These are phyloP conservation scores for Dipodomys stephensi DNA, from an alignment of 2,113 vertebrate genomes.

Conservation along the genomic window DNA sequence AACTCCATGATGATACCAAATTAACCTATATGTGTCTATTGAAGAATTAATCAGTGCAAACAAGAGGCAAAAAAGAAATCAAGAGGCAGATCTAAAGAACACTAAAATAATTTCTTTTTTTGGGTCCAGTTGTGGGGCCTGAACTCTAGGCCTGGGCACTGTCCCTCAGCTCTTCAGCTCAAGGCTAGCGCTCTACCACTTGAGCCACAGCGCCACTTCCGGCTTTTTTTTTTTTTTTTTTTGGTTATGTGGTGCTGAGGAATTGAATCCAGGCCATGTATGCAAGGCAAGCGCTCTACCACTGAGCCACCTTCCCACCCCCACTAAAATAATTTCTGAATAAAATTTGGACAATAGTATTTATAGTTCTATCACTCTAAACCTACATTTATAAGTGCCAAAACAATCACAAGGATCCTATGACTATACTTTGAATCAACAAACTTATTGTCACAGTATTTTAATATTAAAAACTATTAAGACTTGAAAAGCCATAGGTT, in stretches of 20 bases:
- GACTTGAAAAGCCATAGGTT: neutral
- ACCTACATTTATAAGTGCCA: neutral
- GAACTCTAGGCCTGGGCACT: too few relatives aligned
- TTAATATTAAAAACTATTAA: constrained; percentile 43
- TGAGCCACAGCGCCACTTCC: too few relatives aligned
- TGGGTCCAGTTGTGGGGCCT: too few relatives aligned
- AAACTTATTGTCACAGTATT: neutral
- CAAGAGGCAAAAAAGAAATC: neutral
- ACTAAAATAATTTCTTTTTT: constrained; percentile 2
- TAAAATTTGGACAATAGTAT: neutral
- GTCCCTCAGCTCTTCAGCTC: too few relatives aligned
- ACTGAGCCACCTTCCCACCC: too few relatives aligned
- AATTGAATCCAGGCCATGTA: too few relatives aligned
- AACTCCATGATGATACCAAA: neutral
- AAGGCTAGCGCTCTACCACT: too few relatives aligned
- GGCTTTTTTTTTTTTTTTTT: too few relatives aligned
- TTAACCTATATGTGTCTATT: neutral
- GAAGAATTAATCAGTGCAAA: neutral
- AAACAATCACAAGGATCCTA: neutral
- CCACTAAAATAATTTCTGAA: constrained; percentile 23
- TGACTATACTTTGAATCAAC: neutral
- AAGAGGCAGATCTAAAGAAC: neutral
- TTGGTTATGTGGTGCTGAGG: too few relatives aligned
- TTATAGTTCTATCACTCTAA: neutral
- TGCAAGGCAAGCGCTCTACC: too few relatives aligned